Base-by-base conservation (phyloP, 2,113 vertebrate genomes). In the Piaya cayana region DNA sequence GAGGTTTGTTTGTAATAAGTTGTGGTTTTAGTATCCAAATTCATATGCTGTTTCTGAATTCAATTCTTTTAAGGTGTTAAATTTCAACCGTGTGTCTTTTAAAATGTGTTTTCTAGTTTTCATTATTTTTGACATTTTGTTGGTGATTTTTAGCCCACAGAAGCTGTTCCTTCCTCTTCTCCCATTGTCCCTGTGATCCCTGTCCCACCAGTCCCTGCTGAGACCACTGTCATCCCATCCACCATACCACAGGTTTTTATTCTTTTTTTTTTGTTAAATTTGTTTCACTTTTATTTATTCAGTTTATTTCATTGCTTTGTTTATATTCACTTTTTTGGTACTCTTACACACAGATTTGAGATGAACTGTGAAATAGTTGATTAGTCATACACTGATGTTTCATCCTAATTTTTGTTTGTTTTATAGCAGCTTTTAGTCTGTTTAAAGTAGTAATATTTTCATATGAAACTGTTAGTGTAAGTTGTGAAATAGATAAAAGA, bases 181-280 rank as follows among this genome's bases (percentile, higher is more conserved):
- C 98, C 98, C 98, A 99, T 98, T 99, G 99, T 98, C 98, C 99
- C 99, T 88, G 98, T 99, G 98, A 98, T 98, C 98, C 98, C 99
- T 98, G 98, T 99, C 98, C 98, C 98, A 97, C 98, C 99, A 96
- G 98, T 98, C 98, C 98, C 98, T 97, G 98, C 98, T 71, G 99
- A 99, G 98, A 98, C 97, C 98, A 96, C 98, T 98, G 95, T 97
- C 99, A 98, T 98, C 98, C 98, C 98, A 98, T 97, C 98, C 94
- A 98, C 98, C 96, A 97, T 96, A 95, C 97, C 98, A 98, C 99
- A 99, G 99, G 99, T 99, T 98, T 98, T 98, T 98, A 98, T 97
- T 98, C 90, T 88, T 98, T 96, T 97, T 64, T 97, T 91, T 86
- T 96, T 43, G 23, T 82, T 90, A 34, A 45, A 19, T 27, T 70